Evolutionary conservation across 2,797 vertebrate species (phyloP).

Genomic region (Malacoctenus gilli): DNA sequence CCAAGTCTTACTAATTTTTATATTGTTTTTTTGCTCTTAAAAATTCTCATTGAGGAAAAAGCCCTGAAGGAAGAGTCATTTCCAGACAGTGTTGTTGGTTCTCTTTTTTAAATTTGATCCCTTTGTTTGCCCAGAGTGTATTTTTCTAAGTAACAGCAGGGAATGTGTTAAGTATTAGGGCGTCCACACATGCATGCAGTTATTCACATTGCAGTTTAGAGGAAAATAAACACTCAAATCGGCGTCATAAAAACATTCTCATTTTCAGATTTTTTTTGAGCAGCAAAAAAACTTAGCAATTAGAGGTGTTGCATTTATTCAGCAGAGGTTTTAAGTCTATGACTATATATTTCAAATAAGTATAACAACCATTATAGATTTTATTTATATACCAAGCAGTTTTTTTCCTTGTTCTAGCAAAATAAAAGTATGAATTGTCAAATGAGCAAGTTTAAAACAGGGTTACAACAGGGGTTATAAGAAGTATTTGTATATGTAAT

Average conservation of each 20-base stretch:
- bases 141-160: slow-evolving; percentile 71
- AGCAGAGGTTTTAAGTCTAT: slow-evolving; percentile 69
- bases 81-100: slow-evolving; percentile 62
- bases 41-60: slow-evolving; percentile 39
- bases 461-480: slow-evolving; percentile 72
- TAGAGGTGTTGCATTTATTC: slow-evolving; percentile 72
- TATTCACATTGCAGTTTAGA: slow-evolving; percentile 48
- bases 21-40: slow-evolving; percentile 33
- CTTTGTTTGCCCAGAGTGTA: slow-evolving; percentile 56
- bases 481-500: slow-evolving; percentile 78
- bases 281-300: no score
- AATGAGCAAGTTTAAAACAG: slow-evolving; percentile 64
- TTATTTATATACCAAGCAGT: slow-evolving; percentile 80
- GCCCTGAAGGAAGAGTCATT: slow-evolving; percentile 32
- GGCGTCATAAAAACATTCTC: slow-evolving; percentile 8
- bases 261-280: no score
- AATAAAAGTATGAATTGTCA: slow-evolving; percentile 59
- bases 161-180: slow-evolving; percentile 66
- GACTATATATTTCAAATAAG: slow-evolving; percentile 67
- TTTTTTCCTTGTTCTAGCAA: slow-evolving; percentile 46
- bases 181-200: slow-evolving; percentile 59
- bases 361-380: slow-evolving; percentile 72
- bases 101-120: slow-evolving; percentile 5
- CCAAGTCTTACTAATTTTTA: slow-evolving; percentile 3
- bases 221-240: slow-evolving; percentile 37